phyloP scores from a whole-genome alignment of 2,797 vertebrate species.

The Hippocampus kuda region DNA sequence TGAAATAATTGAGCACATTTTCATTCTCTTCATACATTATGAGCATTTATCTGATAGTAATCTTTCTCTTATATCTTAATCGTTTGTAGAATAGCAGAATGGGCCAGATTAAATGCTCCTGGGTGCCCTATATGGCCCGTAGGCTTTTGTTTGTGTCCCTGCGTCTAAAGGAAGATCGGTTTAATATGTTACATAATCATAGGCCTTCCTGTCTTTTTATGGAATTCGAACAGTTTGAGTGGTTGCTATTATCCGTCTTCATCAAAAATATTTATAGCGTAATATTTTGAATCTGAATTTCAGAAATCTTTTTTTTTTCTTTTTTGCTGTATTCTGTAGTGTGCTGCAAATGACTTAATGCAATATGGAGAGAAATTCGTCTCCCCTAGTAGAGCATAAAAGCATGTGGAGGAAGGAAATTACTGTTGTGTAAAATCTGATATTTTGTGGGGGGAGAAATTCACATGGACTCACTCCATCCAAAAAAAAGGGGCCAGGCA shows the following conservation, averaged over 20 bases:
- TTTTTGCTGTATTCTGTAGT: conserved; percentile 8
- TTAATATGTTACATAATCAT: conserved; percentile 57
- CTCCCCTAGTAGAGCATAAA: conserved; percentile 21
- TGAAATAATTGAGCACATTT: background rate
- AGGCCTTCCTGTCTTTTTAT: conserved; percentile 34
- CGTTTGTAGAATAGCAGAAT: conserved; percentile 18
- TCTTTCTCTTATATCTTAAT: conserved; percentile 21
- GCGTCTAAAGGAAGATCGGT: conserved; percentile 54
- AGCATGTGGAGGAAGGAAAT: conserved; percentile 21
- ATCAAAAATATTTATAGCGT: background rate
- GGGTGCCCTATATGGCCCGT: background rate
- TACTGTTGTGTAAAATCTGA: conserved; percentile 21
- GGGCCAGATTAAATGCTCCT: background rate
- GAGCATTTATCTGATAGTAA: background rate
- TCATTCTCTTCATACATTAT: background rate
- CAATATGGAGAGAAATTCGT: conserved; percentile 16
- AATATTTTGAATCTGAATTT: conserved; percentile 11
- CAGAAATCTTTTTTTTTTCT: background rate
- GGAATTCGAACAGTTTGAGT: background rate
- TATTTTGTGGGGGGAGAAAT: background rate
- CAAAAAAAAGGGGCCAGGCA: background rate
- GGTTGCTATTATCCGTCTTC: background rate
- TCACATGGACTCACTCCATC: background rate
- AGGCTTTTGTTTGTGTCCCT: conserved; percentile 33
- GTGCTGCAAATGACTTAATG: conserved; percentile 7